Evolutionary conservation across 2,797 vertebrate genomes (phyloP), one percentile per base, ranked within the genome.

Genomic region (Chelon labrosus): DNA sequence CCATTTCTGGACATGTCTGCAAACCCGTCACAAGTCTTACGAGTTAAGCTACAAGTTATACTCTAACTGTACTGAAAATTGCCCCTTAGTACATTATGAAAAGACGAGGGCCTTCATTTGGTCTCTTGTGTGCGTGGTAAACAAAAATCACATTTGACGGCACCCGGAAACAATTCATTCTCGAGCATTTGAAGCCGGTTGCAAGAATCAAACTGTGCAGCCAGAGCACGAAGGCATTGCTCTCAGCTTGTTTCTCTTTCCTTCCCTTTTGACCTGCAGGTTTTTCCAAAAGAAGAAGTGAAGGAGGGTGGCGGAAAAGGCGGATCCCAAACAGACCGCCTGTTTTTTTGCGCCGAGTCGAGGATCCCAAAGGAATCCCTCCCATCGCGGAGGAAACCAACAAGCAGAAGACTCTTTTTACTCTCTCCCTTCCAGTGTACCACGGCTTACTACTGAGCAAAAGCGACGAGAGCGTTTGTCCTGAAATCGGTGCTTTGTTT

Each of bases 281-380:
- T 88, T 92, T 80, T 92, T 94, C 83, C 93, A 92, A 59, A 94
- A 94, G 90, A 94, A 92, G 80, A 91, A 91, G 68, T 91, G 85
- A 89, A 88, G 70, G 65, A 59, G 49, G 57, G 51, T 3, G 54
- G 5, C 3, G 54, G 7, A 46, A 17, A 52, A 35, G 70, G 61
- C 50, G 74, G 70, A 74, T 72, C 81, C 83, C 52, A 79, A 57
- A 78, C 25, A 27, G 79, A 73, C 64, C 77, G 74, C 77, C 85
- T 73, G 49, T 74, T 70, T 67, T 27, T 8, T 7, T 6, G 31
- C 31, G 7, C 7, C 31, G 65, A 37, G 44, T 46, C 3, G 80
- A 87, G 54, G 83, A 78, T 85, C 76, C 77, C 57, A 47, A 55
- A 83, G 84, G 88, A 82, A 63, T 46, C 62, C 62, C 52, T 60